Evolutionary conservation across 2,888 invertebrate species (phyloP).

Genomic region (Agonopterix heracliana): DNA sequence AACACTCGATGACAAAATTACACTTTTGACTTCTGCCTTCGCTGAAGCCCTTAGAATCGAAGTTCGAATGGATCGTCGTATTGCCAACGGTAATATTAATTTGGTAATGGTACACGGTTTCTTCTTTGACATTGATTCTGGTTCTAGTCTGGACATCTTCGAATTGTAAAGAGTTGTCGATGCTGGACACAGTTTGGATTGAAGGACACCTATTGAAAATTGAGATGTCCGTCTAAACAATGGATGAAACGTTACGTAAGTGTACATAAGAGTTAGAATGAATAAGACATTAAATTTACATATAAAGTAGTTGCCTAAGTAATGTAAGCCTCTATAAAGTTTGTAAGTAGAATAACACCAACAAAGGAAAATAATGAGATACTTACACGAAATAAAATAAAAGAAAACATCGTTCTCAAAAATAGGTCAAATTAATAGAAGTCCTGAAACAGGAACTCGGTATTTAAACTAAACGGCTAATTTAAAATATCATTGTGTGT

Average conservation of each 20-base stretch:
- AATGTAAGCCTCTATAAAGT: no score
- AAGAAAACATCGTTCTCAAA: no score
- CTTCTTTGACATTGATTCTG: constrained; percentile 67
- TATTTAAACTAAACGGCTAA: no score
- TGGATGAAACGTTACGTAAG: not conserved
- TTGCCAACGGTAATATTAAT: constrained; percentile 40
- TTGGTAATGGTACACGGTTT: constrained; percentile 48
- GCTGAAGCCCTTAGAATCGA: constrained; percentile 12
- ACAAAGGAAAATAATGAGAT: no score
- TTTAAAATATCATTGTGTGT: no score
- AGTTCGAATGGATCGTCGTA: constrained; percentile 1
- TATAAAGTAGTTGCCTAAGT: no score
- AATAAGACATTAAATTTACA: no score
- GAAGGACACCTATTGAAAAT: constrained; percentile 4
- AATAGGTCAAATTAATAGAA: no score
- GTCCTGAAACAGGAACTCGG: no score
- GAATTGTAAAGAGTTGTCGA: constrained; percentile 37
- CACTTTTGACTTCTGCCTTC: constrained; percentile 24
- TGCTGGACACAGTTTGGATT: constrained; percentile 4
- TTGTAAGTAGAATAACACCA: no score
- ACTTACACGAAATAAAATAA: no score
- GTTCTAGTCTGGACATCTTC: constrained; percentile 43
- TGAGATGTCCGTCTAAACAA: constrained; percentile 1
- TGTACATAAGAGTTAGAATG: no score
- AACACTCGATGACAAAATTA: constrained; percentile 18